phyloP scores from a whole-genome alignment of 2,888 invertebrate genomes.

The Chydorus sphaericus region DNA sequence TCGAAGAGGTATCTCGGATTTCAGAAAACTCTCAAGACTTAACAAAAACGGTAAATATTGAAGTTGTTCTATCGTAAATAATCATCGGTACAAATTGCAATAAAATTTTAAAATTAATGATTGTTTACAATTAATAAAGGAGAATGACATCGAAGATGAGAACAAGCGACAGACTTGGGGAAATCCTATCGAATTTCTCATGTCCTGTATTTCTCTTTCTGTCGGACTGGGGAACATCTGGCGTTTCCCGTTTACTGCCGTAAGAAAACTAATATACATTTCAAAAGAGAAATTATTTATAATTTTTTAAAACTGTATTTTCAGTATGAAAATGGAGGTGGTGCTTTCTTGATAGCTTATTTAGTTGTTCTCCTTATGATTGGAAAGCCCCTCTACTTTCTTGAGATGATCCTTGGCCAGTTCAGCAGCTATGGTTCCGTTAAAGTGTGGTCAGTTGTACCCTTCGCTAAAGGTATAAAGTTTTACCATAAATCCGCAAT shows the following conservation, averaged over 20 bases:
- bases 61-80: too few relatives aligned
- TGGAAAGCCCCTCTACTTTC: constrained; percentile 66
- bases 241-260: constrained; percentile 12
- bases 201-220: constrained; percentile 16
- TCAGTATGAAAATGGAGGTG: constrained; percentile 15
- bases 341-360: constrained; percentile 49
- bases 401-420: constrained; percentile 70
- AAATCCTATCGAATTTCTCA: constrained; percentile 15
- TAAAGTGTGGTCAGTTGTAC: constrained; percentile 50
- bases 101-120: too few relatives aligned
- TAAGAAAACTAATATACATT: neutral
- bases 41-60: too few relatives aligned
- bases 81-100: too few relatives aligned
- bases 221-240: constrained; percentile 15
- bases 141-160: neutral
- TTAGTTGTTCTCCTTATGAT: constrained; percentile 45
- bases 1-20: too few relatives aligned
- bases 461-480: constrained; percentile 58
- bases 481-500: neutral
- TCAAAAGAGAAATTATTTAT: neutral
- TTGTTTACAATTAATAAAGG: too few relatives aligned
- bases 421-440: constrained; percentile 66
- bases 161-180: constrained; percentile 13
- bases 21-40: too few relatives aligned
- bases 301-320: too few relatives aligned